Evolutionary conservation across 2,888 invertebrate genomes (phyloP), one percentile per base, ranked within the genome.

Genomic region (Drosophila meridiana): DNA sequence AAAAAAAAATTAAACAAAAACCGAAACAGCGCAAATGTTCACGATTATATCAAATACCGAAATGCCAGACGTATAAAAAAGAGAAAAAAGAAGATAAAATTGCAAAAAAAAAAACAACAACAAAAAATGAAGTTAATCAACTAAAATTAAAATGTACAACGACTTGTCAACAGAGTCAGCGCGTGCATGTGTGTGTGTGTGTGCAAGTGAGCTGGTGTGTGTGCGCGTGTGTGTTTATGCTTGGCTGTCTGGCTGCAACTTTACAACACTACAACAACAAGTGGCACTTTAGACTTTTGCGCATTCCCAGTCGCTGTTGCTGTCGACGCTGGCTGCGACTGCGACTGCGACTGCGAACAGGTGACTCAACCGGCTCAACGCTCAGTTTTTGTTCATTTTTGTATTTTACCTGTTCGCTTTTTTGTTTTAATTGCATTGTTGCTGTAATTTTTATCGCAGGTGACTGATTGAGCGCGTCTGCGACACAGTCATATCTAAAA

Each of bases 281-380:
- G 87, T 76, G 82, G 71, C 82, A 85, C 87, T 89, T 85, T 85
- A 88, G 86, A 89, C 89, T 89, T 89, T 88, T 87, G 87, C 90
- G 82, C 82, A 82, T 82, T 90, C 82, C 82, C 84, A 83, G 85
- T 82, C 89, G 79, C 69, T 71, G 84, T 74, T 73, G 77, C 75
- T 70, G 73, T 66, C 65, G 56, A 52, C 30, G 56, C 72, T 30
- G 52, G 30, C 50, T 4, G 55, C 60, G 43, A 34, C 69, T 26
- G 48, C 56, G 53, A 30, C 36, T 3, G 53, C 60, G 43, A 34
- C 69, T 53, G 58, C 63, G 72, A 74, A 80, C 86, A 90, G 90
- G 88, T 90, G 87, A 90, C 83, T 87, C 90, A 90, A 86, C 88
- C 84, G 68, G 82, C 76, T 76, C 48, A 68, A 43, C 63, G 82